Percentiles rank a stretch among this genome's conserved stretches.
These are phyloP conservation scores for Sisyra nigra DNA, from an alignment of 2,888 invertebrate species.

Conservation along the genomic window DNA sequence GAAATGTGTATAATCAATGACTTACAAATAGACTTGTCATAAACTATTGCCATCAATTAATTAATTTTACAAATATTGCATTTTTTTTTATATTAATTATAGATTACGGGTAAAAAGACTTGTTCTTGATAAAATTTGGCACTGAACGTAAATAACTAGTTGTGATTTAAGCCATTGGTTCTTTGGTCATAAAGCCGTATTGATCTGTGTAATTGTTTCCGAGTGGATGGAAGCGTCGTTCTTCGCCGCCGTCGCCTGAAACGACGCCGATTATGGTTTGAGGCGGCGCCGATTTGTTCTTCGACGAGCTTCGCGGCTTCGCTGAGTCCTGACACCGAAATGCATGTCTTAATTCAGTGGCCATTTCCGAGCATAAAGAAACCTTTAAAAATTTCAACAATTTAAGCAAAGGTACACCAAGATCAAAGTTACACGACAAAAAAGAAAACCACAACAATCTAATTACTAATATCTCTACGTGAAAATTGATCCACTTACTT, in stretches of 20 bases:
- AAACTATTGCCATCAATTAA: too few species aligned
- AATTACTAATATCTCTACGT: too few species aligned
- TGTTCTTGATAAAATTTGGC: too few species aligned
- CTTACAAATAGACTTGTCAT: too few species aligned
- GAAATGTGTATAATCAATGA: too few species aligned
- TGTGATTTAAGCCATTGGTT: constrained; percentile 22
- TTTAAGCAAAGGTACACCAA: neutral
- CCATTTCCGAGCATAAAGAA: constrained; percentile 57
- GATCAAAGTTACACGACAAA: constrained; percentile 5
- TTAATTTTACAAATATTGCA: too few species aligned
- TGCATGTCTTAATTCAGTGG: constrained; percentile 51
- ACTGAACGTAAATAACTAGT: too few species aligned
- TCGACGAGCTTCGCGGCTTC: constrained; percentile 25
- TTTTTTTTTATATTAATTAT: too few species aligned
- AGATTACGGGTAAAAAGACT: too few species aligned
- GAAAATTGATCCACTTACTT: constrained; percentile 24
- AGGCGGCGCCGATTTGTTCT: constrained; percentile 11
- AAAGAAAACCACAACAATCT: neutral
- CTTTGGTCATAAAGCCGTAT: constrained; percentile 42
- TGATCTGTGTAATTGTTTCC: constrained; percentile 40
- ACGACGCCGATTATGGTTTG: constrained; percentile 16
- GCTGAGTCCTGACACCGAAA: constrained; percentile 45
- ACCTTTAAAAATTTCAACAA: constrained; percentile 38
- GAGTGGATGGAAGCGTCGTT: constrained; percentile 26
- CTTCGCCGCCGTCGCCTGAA: constrained; percentile 19